These are phyloP conservation scores for Grantiella picta DNA, from an alignment of 2,113 vertebrate genomes.

Conservation along the genomic window DNA sequence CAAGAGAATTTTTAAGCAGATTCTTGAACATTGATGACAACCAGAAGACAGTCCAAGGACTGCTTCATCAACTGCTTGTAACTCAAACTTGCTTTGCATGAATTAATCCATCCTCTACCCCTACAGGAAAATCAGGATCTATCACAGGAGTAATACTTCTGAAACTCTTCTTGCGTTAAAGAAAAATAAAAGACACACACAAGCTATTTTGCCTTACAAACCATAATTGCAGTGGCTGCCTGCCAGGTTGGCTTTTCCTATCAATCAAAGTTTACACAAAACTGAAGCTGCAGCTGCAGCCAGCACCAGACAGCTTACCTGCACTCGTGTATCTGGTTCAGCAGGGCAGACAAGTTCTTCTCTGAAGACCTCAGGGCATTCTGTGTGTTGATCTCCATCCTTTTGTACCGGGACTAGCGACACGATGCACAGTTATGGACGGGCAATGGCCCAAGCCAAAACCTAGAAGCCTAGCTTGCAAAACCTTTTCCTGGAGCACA, in stretches of 20 bases:
- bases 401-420: conserved; percentile 66
- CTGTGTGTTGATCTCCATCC: conserved; percentile 62
- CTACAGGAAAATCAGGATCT: not conserved
- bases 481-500: not conserved
- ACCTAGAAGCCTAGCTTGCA: not conserved
- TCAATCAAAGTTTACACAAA: not conserved
- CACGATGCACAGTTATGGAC: not conserved
- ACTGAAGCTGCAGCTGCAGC: not conserved
- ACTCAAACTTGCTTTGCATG: not conserved
- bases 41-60: not conserved
- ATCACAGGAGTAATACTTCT: not conserved
- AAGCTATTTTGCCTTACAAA: not conserved
- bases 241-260: not conserved
- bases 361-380: conserved; percentile 68
- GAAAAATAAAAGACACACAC: not conserved
- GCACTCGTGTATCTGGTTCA: conserved; percentile 76
- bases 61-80: not conserved
- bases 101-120: not conserved
- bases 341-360: conserved; percentile 68
- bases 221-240: rapidly evolving
- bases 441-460: not conserved
- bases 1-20: not conserved
- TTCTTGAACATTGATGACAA: not conserved
- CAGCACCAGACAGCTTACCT: conserved; percentile 61
- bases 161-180: not conserved